Evolutionary conservation across 2,888 invertebrate genomes (phyloP).

Genomic region (Ichneumon xanthorius): DNA sequence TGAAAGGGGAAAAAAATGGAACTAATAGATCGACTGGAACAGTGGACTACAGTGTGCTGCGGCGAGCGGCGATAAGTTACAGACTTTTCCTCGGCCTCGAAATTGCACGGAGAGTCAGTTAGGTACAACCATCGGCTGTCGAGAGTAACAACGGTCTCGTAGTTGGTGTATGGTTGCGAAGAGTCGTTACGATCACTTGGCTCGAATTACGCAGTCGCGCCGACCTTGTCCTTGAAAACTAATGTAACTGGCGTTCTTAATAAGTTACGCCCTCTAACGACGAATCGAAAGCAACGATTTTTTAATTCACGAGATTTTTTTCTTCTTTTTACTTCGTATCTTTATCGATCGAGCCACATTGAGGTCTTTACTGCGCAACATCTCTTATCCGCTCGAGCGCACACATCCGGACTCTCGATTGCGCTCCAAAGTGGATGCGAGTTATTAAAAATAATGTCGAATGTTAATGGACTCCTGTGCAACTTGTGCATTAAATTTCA

Average conservation of each 20-base stretch:
- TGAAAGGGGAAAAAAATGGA: conserved; percentile 10
- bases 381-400: neutral
- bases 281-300: neutral
- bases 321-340: neutral
- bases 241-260: neutral
- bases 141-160: neutral
- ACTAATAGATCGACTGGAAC: neutral
- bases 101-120: conserved; percentile 26
- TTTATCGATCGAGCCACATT: neutral
- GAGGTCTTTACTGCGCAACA: neutral
- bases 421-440: neutral
- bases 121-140: conserved; percentile 40
- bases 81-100: conserved; percentile 49
- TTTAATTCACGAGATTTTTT: neutral
- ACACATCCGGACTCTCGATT: neutral
- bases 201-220: conserved; percentile 37
- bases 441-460: neutral
- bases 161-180: neutral
- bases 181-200: conserved; percentile 40
- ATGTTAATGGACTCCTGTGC: neutral
- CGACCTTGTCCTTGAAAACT: conserved; percentile 28
- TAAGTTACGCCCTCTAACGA: neutral
- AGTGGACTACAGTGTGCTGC: neutral
- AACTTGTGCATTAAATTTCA: neutral
- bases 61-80: conserved; percentile 4